phyloP scores from a whole-genome alignment of 2,888 invertebrate species.

The Patella pellucida region DNA sequence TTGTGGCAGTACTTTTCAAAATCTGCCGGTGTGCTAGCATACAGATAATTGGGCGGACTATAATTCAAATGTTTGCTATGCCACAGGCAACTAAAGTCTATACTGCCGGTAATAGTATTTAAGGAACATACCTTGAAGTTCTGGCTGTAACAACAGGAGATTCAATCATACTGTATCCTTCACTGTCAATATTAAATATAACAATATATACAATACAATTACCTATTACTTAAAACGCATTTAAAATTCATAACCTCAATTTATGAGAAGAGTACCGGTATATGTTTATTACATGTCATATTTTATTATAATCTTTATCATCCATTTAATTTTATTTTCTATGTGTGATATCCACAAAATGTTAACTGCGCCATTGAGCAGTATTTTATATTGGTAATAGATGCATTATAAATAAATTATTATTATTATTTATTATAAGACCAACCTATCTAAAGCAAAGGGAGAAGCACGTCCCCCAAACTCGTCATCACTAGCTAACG shows the following conservation, averaged over 20 bases:
- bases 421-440: too few species aligned
- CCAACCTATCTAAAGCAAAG: conserved; percentile 57
- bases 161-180: conserved; percentile 61
- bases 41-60: background rate
- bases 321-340: too few species aligned
- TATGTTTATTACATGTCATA: too few species aligned
- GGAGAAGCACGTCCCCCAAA: conserved; percentile 42
- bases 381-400: too few species aligned
- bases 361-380: too few species aligned
- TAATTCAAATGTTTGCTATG: background rate
- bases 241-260: too few species aligned
- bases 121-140: conserved; percentile 60
- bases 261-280: too few species aligned
- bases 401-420: too few species aligned
- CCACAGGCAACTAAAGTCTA: background rate
- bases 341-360: too few species aligned
- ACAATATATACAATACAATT: conserved; percentile 15
- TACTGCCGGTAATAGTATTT: too few species aligned
- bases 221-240: background rate
- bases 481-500: conserved; percentile 11
- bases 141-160: conserved; percentile 63
- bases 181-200: conserved; percentile 42
- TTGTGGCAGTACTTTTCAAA: background rate
- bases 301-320: too few species aligned
- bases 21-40: background rate